Evolutionary conservation across 2,888 invertebrate genomes (phyloP), one percentile per base, ranked within the genome.

Genomic region (Meloe dianella): DNA sequence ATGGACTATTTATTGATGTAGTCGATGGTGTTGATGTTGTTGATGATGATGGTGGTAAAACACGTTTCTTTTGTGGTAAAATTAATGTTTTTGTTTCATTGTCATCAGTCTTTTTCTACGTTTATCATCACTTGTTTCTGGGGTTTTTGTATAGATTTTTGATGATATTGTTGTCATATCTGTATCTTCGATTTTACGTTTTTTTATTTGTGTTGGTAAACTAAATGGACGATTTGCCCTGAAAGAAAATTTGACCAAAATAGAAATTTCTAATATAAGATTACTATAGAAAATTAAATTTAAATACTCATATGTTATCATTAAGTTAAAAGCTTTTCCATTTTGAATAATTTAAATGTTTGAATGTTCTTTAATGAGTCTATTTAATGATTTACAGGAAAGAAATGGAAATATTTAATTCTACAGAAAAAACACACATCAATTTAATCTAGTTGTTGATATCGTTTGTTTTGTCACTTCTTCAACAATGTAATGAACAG

Each of bases 101-200:
- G 60, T 77, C 84, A 41, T 84, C 78, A 67, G 81, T 81, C 82
- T 86, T 86, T 78, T 86, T 63, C 86, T 81, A 67, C 86, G 83
- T 75, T 86, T 86, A 27, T 84, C 83, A 67, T 81, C 82, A 57
- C 77, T 75, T 29, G 76, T 66, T 74, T 78, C 75, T 57, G 78
- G 61, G 17, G 72, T 66, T 73, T 80, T 79, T 22, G 76, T 67
- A 66, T 77, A 77, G 57, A 72, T 72, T 73, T 82, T 82, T 14
- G 54, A 8, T 61, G 79, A 76, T 64, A 77, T 74, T 67, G 81
- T 77, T 61, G 81, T 78, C 79, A 82, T 81, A 73, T 75, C 79
- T 63, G 79, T 70, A 47, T 80, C 75, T 71, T 91, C 91, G 78
- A 91, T 84, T 82, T 90, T 89, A 82, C 91, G 86, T 82, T 91